A percentile compares a stretch with the other conserved stretches of the same genome.
Evolutionary conservation across 2,797 vertebrate genomes (phyloP).

Genomic region (Ctenopoma multispine): DNA sequence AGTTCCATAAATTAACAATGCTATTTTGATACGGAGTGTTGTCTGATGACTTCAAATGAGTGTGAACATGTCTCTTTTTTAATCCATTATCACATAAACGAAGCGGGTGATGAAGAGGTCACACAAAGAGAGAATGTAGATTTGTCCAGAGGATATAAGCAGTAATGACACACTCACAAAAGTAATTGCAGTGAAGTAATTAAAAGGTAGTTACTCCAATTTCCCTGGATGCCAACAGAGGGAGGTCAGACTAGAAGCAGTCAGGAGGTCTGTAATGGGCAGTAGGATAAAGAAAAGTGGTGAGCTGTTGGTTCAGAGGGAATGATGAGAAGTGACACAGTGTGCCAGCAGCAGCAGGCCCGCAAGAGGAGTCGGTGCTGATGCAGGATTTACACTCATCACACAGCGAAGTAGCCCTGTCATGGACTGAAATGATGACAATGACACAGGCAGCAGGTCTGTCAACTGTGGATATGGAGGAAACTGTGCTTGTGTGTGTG

Average conservation of each 20-base stretch:
- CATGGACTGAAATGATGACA: conserved; percentile 48
- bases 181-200: conserved; percentile 19
- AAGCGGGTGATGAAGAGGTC: conserved; percentile 3
- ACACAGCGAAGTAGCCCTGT: conserved; percentile 49
- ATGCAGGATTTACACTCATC: conserved; percentile 67
- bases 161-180: conserved; percentile 1
- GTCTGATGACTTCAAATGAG: background rate
- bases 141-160: background rate
- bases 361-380: conserved; percentile 55
- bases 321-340: conserved; percentile 63
- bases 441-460: conserved; percentile 23
- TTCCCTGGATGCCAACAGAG: background rate
- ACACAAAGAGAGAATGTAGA: background rate
- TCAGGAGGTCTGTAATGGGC: background rate
- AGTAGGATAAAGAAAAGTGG: conserved; percentile 13
- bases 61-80: background rate
- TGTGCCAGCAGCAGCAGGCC: conserved; percentile 35
- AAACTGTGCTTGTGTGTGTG: background rate
- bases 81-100: background rate
- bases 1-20: background rate
- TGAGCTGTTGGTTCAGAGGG: conserved; percentile 35
- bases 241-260: conserved; percentile 25
- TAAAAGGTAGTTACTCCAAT: conserved; percentile 3
- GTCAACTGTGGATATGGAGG: conserved; percentile 25
- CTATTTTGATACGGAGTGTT: background rate